These are phyloP conservation scores for Oncorhynchus keta DNA, from an alignment of 2,113 vertebrate species.

Conservation along the genomic window DNA sequence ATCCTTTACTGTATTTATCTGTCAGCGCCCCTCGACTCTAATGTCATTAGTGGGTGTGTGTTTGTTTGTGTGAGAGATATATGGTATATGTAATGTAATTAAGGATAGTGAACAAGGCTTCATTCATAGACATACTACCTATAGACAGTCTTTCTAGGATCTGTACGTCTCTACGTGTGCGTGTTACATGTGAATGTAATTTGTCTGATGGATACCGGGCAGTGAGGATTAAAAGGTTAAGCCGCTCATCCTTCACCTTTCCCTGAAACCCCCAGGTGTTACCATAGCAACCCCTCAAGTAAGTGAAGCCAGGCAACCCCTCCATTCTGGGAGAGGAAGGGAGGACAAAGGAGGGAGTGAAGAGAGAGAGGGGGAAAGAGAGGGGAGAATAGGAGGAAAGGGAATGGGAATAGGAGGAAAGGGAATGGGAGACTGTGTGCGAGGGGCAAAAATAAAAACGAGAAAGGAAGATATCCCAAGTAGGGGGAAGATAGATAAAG, in stretches of 20 bases:
- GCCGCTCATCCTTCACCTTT: constrained; percentile 31
- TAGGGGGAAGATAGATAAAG: neutral
- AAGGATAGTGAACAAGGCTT: no score
- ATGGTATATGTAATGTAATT: no score
- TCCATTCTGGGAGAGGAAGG: constrained; percentile 12
- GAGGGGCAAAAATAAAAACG: neutral
- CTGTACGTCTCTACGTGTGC: no score
- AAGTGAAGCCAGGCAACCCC: constrained; percentile 20
- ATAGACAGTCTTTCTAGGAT: no score
- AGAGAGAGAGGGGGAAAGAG: neutral
- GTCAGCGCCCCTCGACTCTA: no score
- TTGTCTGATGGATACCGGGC: constrained; percentile 14
- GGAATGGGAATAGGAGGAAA: neutral
- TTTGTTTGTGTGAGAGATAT: neutral
- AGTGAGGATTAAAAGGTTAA: constrained; percentile 44
- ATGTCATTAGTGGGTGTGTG: neutral
- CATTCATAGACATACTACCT: no score
- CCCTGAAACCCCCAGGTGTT: constrained; percentile 17
- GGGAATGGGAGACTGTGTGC: neutral
- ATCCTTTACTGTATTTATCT: no score
- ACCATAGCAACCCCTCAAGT: constrained; percentile 48
- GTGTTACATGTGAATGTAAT: constrained; percentile 4
- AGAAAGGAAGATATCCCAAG: constrained; percentile 6
- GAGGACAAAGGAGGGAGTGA: constrained; percentile 46
- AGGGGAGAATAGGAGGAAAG: constrained; percentile 2